Evolutionary conservation across 2,888 invertebrate genomes (phyloP), one percentile per base, ranked within the genome.

Genomic region (Troides oblongomaculatus): DNA sequence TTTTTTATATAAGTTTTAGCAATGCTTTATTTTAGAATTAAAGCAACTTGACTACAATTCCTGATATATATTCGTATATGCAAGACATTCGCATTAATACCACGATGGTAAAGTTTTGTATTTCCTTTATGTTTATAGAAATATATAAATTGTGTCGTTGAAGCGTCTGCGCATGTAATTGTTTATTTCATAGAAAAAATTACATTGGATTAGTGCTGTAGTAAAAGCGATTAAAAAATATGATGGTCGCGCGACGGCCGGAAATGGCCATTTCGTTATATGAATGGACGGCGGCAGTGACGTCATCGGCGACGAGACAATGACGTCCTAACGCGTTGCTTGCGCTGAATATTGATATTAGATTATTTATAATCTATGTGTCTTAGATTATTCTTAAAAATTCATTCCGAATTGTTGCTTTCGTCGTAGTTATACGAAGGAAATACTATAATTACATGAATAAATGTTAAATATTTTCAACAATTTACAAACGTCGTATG

Each of bases 241-340:
- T 73, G 73, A 74, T 74, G 74, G 73, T 70, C 81, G 76, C 78
- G 81, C 74, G 74, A 74, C 77, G 75, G 77, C 80, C 87, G 91
- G 92, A 91, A 89, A 88, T 84, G 76, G 80, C 84, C 84, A 85
- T 85, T 69, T 76, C 79, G 81, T 78, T 80, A 80, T 78, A 76
- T 76, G 75, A 74, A 75, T 80, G 79, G 63, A 66, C 65, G 64
- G 61, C 58, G 64, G 69, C 12, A 78, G 84, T 86, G 87, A 82
- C 84, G 83, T 80, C 74, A 70, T n/a, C 18, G 53, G 75, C 74
- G 73, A 74, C 75, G 70, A 75, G 77, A 75, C 74, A 72, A 77
- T 87, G 86, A 88, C 87, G 87, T 87, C 66, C 68, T 72, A 74
- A 75, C 71, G 56, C 18, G 43, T 43, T 50, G 25, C 53, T 18